Evolutionary conservation across 1,140 invertebrate genomes (phyloP), one percentile per base, ranked within the genome.

Genomic region (Matsumurasca onukii): DNA sequence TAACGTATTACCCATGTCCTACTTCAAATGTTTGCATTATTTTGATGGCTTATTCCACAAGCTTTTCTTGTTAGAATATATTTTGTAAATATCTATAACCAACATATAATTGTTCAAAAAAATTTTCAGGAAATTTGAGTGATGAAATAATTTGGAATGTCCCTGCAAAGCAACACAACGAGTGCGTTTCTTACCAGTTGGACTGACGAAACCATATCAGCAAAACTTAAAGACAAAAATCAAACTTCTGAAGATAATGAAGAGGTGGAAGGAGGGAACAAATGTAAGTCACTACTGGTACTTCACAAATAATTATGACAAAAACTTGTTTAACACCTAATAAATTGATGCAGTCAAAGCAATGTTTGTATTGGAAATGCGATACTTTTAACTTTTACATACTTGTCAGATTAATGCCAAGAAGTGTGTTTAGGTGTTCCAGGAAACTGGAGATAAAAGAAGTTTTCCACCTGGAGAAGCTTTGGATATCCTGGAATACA

Each of bases 391-490:
- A n/a, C n/a, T n/a, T n/a, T n/a, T n/a, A n/a, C n/a, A n/a, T n/a
- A n/a, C n/a, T n/a, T 27, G 12, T 22, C 9, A 27, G 55, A 27
- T 59, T 59, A 59, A 59, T 59, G 55, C 25, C 55, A 13, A 59
- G 55, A 59, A 59, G 55, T 59, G 55, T 59, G 55, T 59, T 25
- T 59, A 59, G 55, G 55, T 13, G 55, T 25, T 59, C 9, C 24
- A 59, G 55, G 30, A 59, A 22, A 27, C 55, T 2, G 25, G n/a
- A 29, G 55, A 59, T 5, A 22, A 13, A 25, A n/a, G n/a, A n/a
- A 59, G 15, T 27, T 13, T 13, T n/a, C 22, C 55, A 17, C 34
- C 34, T 17, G 34, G 34, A 9, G 34, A 39, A 39, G 34, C 5
- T 27, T 5, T 59, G 2, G 55, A 59, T 27, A 59, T 59, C n/a